Percentiles rank a stretch among this genome's conserved stretches.
phyloP scores from a whole-genome alignment of 2,113 vertebrate species.

The Gopherus evgoodei region DNA sequence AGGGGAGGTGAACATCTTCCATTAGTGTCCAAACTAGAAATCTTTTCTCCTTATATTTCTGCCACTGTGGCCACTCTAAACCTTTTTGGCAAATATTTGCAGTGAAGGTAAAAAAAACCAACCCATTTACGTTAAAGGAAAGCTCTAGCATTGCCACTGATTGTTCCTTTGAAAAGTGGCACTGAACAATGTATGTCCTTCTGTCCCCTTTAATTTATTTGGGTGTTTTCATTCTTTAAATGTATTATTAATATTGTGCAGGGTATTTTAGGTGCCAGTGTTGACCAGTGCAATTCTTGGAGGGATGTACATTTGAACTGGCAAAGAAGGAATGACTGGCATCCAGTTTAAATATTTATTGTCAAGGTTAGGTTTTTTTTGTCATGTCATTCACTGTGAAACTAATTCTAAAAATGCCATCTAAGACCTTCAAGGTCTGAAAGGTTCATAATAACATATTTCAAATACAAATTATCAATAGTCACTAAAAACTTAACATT shows the following conservation, averaged over 20 bases:
- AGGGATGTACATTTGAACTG: background rate
- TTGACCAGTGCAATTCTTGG: background rate
- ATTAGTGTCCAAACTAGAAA: background rate
- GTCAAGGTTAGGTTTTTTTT: background rate
- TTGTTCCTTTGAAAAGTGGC: background rate
- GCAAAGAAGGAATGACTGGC: background rate
- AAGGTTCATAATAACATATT: background rate
- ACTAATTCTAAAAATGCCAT: background rate
- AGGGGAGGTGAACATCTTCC: background rate
- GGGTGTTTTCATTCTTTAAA: background rate
- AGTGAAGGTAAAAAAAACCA: background rate
- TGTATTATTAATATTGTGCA: background rate
- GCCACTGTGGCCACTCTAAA: background rate
- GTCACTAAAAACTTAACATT: background rate
- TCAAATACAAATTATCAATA: background rate
- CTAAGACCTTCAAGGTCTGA: background rate
- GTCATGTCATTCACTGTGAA: background rate
- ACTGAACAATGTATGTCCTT: background rate
- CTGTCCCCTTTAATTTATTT: background rate
- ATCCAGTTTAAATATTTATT: background rate
- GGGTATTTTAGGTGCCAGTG: background rate
- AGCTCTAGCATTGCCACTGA: background rate
- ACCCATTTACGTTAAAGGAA: background rate
- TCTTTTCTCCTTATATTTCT: background rate
- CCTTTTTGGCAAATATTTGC: background rate